Evolutionary conservation across 2,113 vertebrate genomes (phyloP).

Genomic region (Crocuta crocuta): DNA sequence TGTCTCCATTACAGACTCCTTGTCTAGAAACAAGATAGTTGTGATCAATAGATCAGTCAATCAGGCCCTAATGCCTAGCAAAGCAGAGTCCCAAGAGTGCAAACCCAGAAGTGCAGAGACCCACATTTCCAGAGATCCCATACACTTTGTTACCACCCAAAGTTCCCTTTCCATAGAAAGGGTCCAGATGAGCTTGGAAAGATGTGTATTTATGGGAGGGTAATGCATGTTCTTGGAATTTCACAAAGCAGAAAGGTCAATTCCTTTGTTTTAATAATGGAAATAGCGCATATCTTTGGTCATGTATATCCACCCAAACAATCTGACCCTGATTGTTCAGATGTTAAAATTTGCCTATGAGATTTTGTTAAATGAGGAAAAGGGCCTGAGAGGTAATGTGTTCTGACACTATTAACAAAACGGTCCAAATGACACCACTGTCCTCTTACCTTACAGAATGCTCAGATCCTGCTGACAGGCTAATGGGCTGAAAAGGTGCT

Average conservation of each 20-base stretch:
- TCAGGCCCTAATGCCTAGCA: not conserved
- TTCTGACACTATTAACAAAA: not conserved
- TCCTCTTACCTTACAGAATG: not conserved
- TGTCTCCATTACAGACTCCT: not conserved
- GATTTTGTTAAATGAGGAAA: not conserved
- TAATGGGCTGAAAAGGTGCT: not conserved
- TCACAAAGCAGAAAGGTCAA: not conserved
- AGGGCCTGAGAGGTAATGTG: not conserved
- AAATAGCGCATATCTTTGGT: not conserved
- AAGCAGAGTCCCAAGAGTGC: not conserved
- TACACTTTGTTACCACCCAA: not conserved
- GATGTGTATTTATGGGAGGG: not conserved
- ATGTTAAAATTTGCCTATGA: not conserved
- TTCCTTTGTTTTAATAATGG: not conserved
- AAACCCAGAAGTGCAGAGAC: not conserved
- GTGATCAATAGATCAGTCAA: not conserved
- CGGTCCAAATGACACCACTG: not conserved
- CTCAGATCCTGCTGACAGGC: not conserved
- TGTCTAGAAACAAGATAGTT: not conserved
- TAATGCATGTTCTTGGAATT: not conserved
- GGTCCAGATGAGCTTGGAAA: not conserved
- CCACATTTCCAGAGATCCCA: not conserved
- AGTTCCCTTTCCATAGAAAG: not conserved
- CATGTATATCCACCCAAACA: not conserved
- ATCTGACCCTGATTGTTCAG: not conserved